These are phyloP conservation scores for Neoscelio sp. DNA, from an alignment of 2,888 invertebrate species.

Conservation along the genomic window DNA sequence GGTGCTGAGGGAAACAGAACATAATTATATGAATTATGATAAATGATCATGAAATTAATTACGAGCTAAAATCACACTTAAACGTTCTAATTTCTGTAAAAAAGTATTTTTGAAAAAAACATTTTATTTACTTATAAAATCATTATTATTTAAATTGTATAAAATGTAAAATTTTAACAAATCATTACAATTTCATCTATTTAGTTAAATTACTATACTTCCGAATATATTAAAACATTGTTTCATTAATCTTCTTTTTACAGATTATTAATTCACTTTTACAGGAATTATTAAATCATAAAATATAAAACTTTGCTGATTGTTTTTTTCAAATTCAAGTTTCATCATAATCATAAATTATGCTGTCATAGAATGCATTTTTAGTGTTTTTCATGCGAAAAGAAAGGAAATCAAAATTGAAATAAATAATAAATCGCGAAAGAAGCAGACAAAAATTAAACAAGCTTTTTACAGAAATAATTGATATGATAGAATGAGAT, in stretches of 20 bases:
- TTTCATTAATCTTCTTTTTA: too few relatives aligned
- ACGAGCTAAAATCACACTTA: slow-evolving; percentile 30
- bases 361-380: slow-evolving; percentile 24
- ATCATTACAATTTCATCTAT: too few relatives aligned
- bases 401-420: slow-evolving; percentile 30
- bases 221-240: too few relatives aligned
- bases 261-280: too few relatives aligned
- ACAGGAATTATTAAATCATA: too few relatives aligned
- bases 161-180: too few relatives aligned
- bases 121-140: too few relatives aligned
- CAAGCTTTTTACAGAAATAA: slow-evolving; percentile 15
- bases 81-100: slow-evolving; percentile 40
- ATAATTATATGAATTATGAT: slow-evolving; percentile 30
- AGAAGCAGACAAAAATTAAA: slow-evolving; percentile 36
- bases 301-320: too few relatives aligned
- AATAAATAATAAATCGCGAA: slow-evolving; percentile 24
- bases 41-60: slow-evolving; percentile 21
- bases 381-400: background rate
- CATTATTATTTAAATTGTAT: too few relatives aligned
- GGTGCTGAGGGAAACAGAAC: slow-evolving; percentile 73
- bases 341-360: too few relatives aligned
- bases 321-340: too few relatives aligned
- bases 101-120: slow-evolving; percentile 8
- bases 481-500: slow-evolving; percentile 50
- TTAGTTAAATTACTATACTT: too few relatives aligned